These are phyloP conservation scores for Mungos mungo DNA, from an alignment of 2,113 vertebrate genomes.

Conservation along the genomic window DNA sequence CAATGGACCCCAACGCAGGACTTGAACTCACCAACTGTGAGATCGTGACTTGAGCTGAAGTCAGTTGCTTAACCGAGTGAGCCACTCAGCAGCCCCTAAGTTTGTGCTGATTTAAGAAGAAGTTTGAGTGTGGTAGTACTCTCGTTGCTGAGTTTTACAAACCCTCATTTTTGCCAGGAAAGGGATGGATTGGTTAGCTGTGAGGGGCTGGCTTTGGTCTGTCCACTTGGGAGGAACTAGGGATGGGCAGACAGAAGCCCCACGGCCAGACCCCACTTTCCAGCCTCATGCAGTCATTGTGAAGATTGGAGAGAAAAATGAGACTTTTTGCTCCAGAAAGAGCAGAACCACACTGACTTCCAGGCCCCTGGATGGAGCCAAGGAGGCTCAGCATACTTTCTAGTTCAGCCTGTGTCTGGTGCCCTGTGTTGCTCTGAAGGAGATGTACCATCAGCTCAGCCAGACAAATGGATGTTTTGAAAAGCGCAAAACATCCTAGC, in stretches of 20 bases:
- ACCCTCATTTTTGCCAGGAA: background rate
- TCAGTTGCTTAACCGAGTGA: too few relatives aligned
- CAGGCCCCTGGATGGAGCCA: background rate
- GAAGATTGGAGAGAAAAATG: background rate
- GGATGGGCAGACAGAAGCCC: background rate
- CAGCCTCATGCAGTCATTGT: background rate
- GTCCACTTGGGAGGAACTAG: background rate
- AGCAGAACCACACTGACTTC: background rate
- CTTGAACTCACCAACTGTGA: too few relatives aligned
- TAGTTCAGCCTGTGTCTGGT: background rate
- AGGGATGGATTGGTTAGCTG: background rate
- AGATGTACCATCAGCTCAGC: background rate
- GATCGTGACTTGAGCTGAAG: too few relatives aligned
- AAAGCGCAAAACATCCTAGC: background rate
- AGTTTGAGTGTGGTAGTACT: background rate
- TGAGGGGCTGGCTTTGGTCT: background rate
- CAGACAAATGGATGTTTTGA: background rate
- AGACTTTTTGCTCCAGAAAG: background rate
- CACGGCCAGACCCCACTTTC: background rate
- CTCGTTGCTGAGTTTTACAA: background rate
- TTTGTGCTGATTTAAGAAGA: constrained; percentile 6
- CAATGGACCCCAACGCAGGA: too few relatives aligned
- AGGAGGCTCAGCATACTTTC: background rate
- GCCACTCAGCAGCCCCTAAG: background rate
- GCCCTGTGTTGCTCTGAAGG: background rate